These are phyloP conservation scores for Falco rusticolus DNA, from an alignment of 2,797 vertebrate species.

Conservation along the genomic window DNA sequence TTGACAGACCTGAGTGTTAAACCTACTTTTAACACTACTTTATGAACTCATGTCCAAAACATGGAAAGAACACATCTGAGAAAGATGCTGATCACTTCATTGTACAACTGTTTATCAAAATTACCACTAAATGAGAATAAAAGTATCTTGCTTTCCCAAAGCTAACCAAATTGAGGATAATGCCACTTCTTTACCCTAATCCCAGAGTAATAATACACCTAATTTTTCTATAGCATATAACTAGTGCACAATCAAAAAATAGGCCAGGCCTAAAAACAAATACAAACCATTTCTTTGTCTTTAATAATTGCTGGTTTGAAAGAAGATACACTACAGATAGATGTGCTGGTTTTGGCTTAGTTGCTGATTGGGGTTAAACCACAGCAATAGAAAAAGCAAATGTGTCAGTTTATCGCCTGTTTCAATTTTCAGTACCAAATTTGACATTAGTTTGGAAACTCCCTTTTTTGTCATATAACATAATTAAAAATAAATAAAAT, in stretches of 20 bases:
- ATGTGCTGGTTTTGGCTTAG: too few relatives aligned
- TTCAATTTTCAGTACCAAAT: neutral
- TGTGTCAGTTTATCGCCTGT: neutral
- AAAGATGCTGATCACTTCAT: neutral
- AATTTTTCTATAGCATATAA: neutral
- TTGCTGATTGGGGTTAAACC: too few relatives aligned
- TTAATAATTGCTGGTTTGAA: neutral
- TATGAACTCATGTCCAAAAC: neutral
- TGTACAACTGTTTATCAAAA: neutral
- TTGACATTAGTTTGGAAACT: neutral
- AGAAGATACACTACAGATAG: neutral
- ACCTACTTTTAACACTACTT: neutral
- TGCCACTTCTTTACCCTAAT: neutral
- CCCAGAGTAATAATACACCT: neutral
- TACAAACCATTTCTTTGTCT: neutral
- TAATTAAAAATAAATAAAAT: neutral
- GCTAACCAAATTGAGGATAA: neutral
- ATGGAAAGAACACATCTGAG: neutral
- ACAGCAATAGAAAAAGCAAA: neutral
- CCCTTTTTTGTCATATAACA: neutral
- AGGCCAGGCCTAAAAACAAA: neutral
- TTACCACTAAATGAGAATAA: neutral
- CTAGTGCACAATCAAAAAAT: neutral
- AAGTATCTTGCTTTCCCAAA: neutral
- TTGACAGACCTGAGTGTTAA: neutral